Conservation (phyloP, 2,888 invertebrate genomes). For the Corythucha ciliata region DNA sequence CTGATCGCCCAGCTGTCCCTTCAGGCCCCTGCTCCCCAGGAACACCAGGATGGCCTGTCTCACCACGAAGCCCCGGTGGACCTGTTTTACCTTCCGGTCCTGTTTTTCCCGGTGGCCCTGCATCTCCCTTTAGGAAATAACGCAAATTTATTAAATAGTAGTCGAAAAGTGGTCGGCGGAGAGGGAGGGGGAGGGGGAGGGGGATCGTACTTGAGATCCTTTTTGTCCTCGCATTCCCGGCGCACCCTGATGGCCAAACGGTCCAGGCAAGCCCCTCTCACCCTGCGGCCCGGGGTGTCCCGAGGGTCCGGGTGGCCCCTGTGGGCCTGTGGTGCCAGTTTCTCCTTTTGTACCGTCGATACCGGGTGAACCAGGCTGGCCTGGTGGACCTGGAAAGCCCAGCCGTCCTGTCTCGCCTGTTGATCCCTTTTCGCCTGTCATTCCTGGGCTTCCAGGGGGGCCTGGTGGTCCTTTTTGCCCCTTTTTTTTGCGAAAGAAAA, state of each 20-base stretch:
- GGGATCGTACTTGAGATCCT: conserved; percentile 36
- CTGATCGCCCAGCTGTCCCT: conserved; percentile 61
- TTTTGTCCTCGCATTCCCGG: conserved; percentile 41
- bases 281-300: conserved; percentile 45
- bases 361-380: conserved; percentile 57
- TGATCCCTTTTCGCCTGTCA: conserved; percentile 50
- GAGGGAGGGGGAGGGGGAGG: no score
- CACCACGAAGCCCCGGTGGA: conserved; percentile 62
- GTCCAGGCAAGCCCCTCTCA: conserved; percentile 35
- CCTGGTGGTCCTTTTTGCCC: conserved; percentile 63
- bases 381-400: conserved; percentile 60
- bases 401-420: conserved; percentile 62
- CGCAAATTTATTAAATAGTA: not conserved
- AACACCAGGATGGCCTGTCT: conserved; percentile 62
- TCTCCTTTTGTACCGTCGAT: conserved; percentile 52
- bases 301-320: conserved; percentile 1
- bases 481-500: conserved; percentile 41
- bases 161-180: no score
- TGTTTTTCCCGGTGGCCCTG: conserved; percentile 11
- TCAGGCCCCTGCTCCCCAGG: conserved; percentile 54
- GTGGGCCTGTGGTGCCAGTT: conserved; percentile 49
- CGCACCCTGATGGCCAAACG: conserved; percentile 41
- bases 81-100: conserved; percentile 56
- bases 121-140: conserved; percentile 7
- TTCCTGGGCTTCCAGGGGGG: conserved; percentile 55